These are phyloP conservation scores for Drosophila ironensis DNA, from an alignment of 1,140 invertebrate genomes.

Conservation along the genomic window DNA sequence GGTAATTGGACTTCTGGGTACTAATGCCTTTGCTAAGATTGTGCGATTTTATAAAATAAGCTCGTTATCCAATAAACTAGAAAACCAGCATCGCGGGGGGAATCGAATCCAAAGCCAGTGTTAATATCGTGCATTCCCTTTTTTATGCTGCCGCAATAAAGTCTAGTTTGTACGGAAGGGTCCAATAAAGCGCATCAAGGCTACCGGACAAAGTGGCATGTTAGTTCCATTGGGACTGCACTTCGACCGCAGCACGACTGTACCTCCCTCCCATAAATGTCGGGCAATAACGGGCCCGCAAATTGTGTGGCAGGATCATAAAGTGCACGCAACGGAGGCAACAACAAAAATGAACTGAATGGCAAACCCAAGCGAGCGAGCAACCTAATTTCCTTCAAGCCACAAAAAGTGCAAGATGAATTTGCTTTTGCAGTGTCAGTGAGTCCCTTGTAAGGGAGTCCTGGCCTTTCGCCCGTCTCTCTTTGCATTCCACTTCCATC, in stretches of 20 bases:
- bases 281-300: conserved; percentile 23
- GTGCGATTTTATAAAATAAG: no score
- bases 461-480: background rate
- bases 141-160: conserved; percentile 24
- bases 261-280: conserved; percentile 26
- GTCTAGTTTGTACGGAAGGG: conserved; percentile 17
- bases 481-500: background rate
- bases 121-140: background rate
- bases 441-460: conserved; percentile 23
- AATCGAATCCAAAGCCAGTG: no score
- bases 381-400: conserved; percentile 36
- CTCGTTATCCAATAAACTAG: no score
- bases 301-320: conserved; percentile 46
- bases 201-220: conserved; percentile 36
- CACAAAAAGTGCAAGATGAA: conserved; percentile 44
- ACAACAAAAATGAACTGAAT: background rate
- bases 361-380: conserved; percentile 2
- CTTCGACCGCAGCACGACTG: background rate
- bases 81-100: no score
- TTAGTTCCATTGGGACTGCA: conserved; percentile 10
- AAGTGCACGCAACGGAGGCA: conserved; percentile 14
- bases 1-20: no score
- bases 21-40: no score
- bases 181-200: conserved; percentile 41
- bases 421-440: conserved; percentile 13